phyloP scores from a whole-genome alignment of 2,888 invertebrate genomes.

The Phengaris arion region DNA sequence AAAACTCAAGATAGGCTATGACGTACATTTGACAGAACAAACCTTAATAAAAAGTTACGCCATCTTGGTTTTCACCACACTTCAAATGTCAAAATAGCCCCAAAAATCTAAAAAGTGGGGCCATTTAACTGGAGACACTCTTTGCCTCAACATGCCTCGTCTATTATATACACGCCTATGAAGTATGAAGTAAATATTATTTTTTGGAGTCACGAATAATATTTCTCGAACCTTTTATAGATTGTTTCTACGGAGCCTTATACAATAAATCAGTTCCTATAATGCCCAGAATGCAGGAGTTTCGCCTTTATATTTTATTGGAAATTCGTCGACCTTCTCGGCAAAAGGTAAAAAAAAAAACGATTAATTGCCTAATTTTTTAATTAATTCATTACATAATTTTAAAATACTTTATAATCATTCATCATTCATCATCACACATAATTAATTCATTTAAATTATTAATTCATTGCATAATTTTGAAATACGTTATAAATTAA shows the following conservation, averaged over 20 bases:
- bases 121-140: no score
- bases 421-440: no score
- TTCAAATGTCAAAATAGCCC: no score
- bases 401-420: background rate
- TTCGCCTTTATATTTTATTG: background rate
- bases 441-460: no score
- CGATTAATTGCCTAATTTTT: background rate
- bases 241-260: background rate
- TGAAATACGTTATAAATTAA: background rate
- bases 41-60: no score
- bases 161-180: no score
- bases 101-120: no score
- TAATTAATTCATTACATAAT: background rate
- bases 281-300: constrained; percentile 1
- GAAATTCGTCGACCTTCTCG: background rate
- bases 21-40: no score
- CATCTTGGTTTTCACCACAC: no score
- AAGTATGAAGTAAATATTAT: background rate
- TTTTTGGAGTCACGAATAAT: background rate
- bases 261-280: background rate
- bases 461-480: background rate
- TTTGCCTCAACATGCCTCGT: no score
- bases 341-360: background rate
- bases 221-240: background rate
- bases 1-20: no score